Evolutionary conservation across 2,797 vertebrate genomes (phyloP).

Genomic region (Gallinago solitaria): DNA sequence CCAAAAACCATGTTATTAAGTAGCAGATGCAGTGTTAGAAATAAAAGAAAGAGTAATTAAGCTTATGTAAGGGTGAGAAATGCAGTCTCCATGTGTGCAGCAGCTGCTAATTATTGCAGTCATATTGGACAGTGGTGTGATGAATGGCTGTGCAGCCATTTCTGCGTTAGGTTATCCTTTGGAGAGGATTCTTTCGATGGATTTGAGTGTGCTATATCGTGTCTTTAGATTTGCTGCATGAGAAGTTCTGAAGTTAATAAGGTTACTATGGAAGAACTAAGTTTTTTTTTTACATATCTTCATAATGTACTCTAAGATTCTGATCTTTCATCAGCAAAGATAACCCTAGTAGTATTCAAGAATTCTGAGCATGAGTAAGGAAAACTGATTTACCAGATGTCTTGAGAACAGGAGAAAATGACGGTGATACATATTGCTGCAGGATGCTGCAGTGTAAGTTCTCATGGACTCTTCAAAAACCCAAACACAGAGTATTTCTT

Average conservation of each 20-base stretch:
- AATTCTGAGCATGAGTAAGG: background rate
- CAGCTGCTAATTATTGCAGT: background rate
- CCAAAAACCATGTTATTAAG: background rate
- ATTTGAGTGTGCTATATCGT: background rate
- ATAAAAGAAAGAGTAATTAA: background rate
- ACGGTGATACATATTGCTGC: background rate
- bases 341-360: background rate
- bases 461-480: background rate
- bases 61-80: background rate
- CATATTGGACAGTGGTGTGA: background rate
- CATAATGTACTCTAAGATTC: background rate
- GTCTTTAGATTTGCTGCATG: background rate
- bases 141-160: background rate
- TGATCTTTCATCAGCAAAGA: background rate
- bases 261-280: background rate
- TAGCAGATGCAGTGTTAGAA: background rate
- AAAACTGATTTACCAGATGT: background rate
- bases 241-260: background rate
- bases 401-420: background rate
- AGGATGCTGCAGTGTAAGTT: background rate
- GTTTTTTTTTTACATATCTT: background rate
- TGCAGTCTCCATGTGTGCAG: background rate
- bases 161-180: background rate
- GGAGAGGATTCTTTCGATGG: background rate
- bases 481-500: background rate